phyloP scores from a whole-genome alignment of 2,888 invertebrate genomes.

The Agrotis exclamationis region DNA sequence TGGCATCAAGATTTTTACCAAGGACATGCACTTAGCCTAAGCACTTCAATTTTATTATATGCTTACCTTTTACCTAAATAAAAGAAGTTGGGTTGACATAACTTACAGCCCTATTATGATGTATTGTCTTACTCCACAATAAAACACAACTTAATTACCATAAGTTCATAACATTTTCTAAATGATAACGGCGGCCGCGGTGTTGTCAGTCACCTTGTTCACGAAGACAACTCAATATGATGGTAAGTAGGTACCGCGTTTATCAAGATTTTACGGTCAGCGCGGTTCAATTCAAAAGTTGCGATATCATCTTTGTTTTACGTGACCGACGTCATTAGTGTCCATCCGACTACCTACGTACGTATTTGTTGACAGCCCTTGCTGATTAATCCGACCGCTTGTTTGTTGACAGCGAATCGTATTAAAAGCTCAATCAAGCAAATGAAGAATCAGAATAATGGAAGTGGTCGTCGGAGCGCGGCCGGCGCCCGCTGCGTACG shows the following conservation, averaged over 20 bases:
- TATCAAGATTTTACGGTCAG: constrained; percentile 71
- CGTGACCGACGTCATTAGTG: constrained; percentile 87
- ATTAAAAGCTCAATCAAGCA: constrained; percentile 91
- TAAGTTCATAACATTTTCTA: constrained; percentile 29
- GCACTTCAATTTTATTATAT: neutral
- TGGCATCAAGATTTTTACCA: constrained; percentile 30
- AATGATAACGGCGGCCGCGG: constrained; percentile 12
- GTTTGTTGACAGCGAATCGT: constrained; percentile 88
- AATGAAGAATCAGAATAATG: constrained; percentile 91
- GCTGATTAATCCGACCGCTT: constrained; percentile 86
- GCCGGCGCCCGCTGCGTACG: constrained; percentile 85
- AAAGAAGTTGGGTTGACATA: neutral
- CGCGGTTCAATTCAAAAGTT: constrained; percentile 76
- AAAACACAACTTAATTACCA: constrained; percentile 13
- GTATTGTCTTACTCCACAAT: constrained; percentile 12
- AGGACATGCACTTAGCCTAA: constrained; percentile 21
- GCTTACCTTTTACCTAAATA: neutral
- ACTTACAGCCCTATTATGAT: neutral
- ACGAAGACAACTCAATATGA: constrained; percentile 64
- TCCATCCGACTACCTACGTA: constrained; percentile 66
- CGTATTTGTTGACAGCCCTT: constrained; percentile 85
- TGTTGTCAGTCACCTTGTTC: constrained; percentile 52
- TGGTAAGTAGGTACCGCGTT: constrained; percentile 52
- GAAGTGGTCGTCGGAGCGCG: constrained; percentile 75
- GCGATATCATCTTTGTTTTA: constrained; percentile 82